Evolutionary conservation across 30 jellyfish, hydroid and myxozoan species (phyloP), one percentile per base, ranked within the genome.

Genomic region (Sanderia malayensis): DNA sequence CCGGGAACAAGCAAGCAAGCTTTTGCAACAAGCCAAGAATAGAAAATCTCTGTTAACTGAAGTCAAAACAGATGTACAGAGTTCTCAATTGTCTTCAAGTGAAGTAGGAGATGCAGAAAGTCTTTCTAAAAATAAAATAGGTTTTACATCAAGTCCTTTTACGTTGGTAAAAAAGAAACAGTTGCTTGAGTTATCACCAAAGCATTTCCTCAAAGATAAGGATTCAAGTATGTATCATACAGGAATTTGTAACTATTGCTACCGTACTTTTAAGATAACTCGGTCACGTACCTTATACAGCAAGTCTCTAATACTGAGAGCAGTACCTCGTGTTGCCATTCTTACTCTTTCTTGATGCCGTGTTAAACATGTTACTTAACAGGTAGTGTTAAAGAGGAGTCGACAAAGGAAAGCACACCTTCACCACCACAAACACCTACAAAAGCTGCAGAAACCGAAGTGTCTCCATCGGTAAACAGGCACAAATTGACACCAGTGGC

Each of bases 1-100:
- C 1, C 92, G 98, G 13, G 86, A 94, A 44, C 92, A 85, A 84
- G 98, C 98, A 4, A 80, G 87, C 79, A 84, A 80, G 37, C 81
- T 92, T 46, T 49, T 92, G 58, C 84, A 72, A 58, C 87, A 92
- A 67, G 96, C 98, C 18, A 84, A 74, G 47, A 74, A 6, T 29
- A 73, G 83, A 58, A 58, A 70, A n/a, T 82, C 86, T 2, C n/a
- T n/a, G n/a, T n/a, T n/a, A n/a, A n/a, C n/a, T n/a, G 86, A 73
- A 24, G 4, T 80, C 11, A 44, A 31, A 4, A 27, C n/a, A 55
- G 41, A n/a, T 46, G 46, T 26, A 25, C 62, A 76, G 59, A 49
- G 15, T 17, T 27, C 71, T 21, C 28, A 41, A 20, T 25, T 24
- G 31, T 0, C 76, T 20, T 73, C 66, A 0, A 66, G 24, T 25